Percentiles rank a stretch among this genome's conserved stretches.
Evolutionary conservation across 2,113 vertebrate species (phyloP).

Genomic region (Ammodytes marinus): DNA sequence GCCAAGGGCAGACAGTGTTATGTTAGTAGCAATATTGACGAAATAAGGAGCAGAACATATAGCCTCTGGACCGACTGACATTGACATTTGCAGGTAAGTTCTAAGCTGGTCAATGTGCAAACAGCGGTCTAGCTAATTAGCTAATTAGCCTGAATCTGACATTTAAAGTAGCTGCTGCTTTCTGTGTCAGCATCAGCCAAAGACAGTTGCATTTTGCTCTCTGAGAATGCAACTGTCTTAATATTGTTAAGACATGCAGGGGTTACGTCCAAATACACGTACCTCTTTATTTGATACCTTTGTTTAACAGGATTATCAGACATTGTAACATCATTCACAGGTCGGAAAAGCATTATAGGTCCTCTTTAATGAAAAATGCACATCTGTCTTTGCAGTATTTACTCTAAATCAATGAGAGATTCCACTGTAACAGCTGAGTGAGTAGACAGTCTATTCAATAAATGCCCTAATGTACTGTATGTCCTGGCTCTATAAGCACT

Average conservation of each 20-base stretch:
- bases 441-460: conserved; percentile 45
- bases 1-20: conserved; percentile 7
- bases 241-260: neutral
- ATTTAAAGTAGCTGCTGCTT: neutral
- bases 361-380: conserved; percentile 42
- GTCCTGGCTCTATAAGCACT: conserved; percentile 41
- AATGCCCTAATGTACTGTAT: conserved; percentile 35
- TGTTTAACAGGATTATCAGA: neutral
- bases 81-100: conserved; percentile 5
- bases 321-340: too few species aligned
- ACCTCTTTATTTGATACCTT: neutral
- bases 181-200: neutral
- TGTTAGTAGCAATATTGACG: conserved; percentile 1
- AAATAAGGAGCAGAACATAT: neutral
- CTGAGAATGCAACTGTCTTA: neutral
- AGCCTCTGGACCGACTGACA: conserved; percentile 3
- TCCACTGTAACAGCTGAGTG: conserved; percentile 44
- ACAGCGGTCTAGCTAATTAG: neutral
- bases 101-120: neutral
- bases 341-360: too few species aligned
- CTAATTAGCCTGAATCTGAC: neutral
- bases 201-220: neutral
- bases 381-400: conserved; percentile 36
- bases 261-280: too few species aligned
- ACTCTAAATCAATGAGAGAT: conserved; percentile 46